phyloP scores from a whole-genome alignment of 2,797 vertebrate genomes.

The Onychomys arenicola region DNA sequence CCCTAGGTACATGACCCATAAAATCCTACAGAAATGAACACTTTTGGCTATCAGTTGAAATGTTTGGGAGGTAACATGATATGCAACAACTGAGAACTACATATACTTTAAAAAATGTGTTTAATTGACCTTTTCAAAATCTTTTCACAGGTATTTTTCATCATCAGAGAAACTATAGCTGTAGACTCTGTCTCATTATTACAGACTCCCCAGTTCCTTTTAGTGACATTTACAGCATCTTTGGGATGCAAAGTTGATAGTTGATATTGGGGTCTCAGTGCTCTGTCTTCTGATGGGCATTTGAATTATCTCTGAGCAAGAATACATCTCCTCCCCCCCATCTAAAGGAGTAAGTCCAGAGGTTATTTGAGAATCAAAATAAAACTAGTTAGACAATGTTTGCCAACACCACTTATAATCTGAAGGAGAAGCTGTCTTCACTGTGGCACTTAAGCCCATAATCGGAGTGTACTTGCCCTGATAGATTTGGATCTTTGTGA shows the following conservation, averaged over 20 bases:
- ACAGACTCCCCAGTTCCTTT: neutral
- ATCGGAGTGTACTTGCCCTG: neutral
- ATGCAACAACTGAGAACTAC: neutral
- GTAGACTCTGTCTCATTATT: neutral
- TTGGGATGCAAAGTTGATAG: neutral
- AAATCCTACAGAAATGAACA: neutral
- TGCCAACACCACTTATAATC: neutral
- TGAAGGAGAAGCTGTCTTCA: constrained; percentile 18
- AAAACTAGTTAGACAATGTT: constrained; percentile 23
- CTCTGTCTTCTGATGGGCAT: neutral
- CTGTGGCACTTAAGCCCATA: neutral
- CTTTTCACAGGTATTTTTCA: neutral
- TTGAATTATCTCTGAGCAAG: neutral
- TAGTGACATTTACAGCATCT: neutral
- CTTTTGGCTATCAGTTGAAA: neutral
- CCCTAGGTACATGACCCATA: neutral
- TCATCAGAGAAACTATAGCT: neutral
- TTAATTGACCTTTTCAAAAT: neutral
- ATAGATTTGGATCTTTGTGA: constrained; percentile 15
- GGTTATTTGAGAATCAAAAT: constrained; percentile 21
- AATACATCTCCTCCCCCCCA: neutral
- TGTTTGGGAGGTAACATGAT: neutral
- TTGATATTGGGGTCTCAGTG: neutral
- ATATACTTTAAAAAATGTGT: neutral
- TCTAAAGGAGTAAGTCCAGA: neutral